These are phyloP conservation scores for Agapostemon virescens DNA, from an alignment of 2,888 invertebrate species.

Conservation along the genomic window DNA sequence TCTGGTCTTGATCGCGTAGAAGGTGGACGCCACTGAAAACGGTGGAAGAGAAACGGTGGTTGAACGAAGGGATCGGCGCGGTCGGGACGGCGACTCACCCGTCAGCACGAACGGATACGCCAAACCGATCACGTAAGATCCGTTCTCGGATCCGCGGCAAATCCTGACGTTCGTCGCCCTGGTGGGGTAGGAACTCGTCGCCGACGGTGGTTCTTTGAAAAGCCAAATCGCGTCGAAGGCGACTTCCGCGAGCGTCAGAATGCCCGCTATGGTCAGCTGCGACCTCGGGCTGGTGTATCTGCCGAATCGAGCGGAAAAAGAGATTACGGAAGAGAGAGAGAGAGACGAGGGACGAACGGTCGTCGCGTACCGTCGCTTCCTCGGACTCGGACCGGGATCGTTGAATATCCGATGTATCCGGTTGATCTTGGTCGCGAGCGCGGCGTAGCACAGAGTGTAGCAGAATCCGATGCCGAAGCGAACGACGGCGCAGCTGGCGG, in stretches of 20 bases:
- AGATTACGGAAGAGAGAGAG: too few species aligned
- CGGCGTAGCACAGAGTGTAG: constrained; percentile 82
- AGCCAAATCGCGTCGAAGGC: constrained; percentile 81
- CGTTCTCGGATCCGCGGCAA: constrained; percentile 81
- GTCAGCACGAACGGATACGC: constrained; percentile 82
- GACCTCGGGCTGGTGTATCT: constrained; percentile 81
- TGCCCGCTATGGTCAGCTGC: constrained; percentile 81
- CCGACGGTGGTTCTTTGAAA: constrained; percentile 80
- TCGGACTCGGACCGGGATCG: constrained; percentile 74
- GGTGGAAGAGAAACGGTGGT: too few species aligned
- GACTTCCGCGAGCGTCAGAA: constrained; percentile 81
- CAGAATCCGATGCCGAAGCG: constrained; percentile 82
- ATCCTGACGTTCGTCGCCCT: constrained; percentile 75
- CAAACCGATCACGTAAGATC: constrained; percentile 81
- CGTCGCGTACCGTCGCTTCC: constrained; percentile 80
- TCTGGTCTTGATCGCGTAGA: constrained; percentile 83
- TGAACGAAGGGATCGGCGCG: too few species aligned
- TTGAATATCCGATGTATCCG: constrained; percentile 83
- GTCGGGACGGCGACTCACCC: constrained; percentile 66
- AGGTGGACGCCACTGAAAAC: constrained; percentile 80
- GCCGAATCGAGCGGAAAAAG: too few species aligned
- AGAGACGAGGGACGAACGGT: too few species aligned
- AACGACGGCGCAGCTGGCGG: constrained; percentile 80
- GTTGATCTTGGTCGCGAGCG: constrained; percentile 83
- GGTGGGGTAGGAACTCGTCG: constrained; percentile 78